Evolutionary conservation across 2,113 vertebrate genomes (phyloP), one percentile per base, ranked within the genome.

Genomic region (Ondatra zibethicus): DNA sequence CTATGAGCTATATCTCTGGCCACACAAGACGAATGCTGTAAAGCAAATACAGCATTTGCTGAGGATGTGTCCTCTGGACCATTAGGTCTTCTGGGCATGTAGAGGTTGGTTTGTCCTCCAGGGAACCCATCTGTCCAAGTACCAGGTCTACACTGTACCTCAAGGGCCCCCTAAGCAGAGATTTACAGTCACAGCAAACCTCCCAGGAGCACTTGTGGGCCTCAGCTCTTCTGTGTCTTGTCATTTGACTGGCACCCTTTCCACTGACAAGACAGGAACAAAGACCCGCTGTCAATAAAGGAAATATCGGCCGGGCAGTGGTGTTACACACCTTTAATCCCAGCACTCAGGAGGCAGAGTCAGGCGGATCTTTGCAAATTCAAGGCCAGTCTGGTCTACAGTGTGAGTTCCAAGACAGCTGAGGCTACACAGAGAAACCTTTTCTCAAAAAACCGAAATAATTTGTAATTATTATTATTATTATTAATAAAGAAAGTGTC

Each of bases 121-220:
- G 3, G 33, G 33, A 29, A 36, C 39, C n/a, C 61, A 39, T 17
- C 39, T 70, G n/a, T 12, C 4, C 68, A 47, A 21, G 21, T 9
- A 17, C 58, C 58, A 39, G 58, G 25, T 27, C 81, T 31, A 42
- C 81, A 63, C 58, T 31, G n/a, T 45, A 85, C 39, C 84, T 45
- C 63, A 19, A 47, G 39, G 84, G 12, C 39, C 39, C 31, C 72
- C 39, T 52, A 65, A 76, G 25, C 73, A 16, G 66, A 45, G 78
- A 29, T 39, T 27, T 47, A 23, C 25, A 4, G 5, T 2, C 84
- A 42, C 3, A 4, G 7, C 2, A 58, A 1, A 1, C 23, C 55
- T 84, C 21, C 36, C 50, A 23, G 80, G 70, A 17, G 29, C 7
- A 1, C 21, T 1, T 4, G 5, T 7, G 3, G 19, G 29, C 63